Evolutionary conservation across 2,113 vertebrate genomes (phyloP).

Genomic region (Microcebus griseorufus): DNA sequence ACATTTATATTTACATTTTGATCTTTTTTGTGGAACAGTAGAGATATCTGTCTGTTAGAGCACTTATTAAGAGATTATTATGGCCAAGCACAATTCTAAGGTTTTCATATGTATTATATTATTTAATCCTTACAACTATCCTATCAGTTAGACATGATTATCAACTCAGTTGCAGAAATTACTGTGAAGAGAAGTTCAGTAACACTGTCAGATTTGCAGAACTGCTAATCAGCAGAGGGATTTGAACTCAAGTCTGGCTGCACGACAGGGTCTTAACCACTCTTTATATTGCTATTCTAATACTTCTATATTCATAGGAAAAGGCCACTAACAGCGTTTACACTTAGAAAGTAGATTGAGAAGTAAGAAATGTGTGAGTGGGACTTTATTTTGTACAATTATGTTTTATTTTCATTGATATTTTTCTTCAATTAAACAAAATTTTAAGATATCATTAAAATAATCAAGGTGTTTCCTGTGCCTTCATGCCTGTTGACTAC

Average conservation of each 20-base stretch:
- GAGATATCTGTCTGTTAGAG: background rate
- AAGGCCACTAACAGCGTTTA: background rate
- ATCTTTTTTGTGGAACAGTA: background rate
- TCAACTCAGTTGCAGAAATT: background rate
- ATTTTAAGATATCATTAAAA: background rate
- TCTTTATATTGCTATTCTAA: background rate
- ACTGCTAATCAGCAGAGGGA: background rate
- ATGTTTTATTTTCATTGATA: background rate
- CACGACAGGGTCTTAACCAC: background rate
- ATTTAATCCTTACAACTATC: background rate
- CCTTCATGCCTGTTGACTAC: background rate
- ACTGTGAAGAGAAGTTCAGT: background rate
- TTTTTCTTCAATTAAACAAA: background rate
- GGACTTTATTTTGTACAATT: background rate
- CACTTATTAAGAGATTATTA: background rate
- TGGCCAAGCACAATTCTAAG: background rate
- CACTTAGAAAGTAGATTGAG: background rate
- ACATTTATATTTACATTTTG: background rate
- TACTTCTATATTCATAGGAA: background rate
- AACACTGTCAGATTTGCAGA: background rate
- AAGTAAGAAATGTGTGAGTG: background rate
- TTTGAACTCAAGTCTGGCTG: background rate
- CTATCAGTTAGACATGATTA: background rate
- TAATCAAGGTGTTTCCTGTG: background rate
- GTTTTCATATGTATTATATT: background rate